Evolutionary conservation across 2,113 vertebrate species (phyloP).

Genomic region (Thalassoma bifasciatum): DNA sequence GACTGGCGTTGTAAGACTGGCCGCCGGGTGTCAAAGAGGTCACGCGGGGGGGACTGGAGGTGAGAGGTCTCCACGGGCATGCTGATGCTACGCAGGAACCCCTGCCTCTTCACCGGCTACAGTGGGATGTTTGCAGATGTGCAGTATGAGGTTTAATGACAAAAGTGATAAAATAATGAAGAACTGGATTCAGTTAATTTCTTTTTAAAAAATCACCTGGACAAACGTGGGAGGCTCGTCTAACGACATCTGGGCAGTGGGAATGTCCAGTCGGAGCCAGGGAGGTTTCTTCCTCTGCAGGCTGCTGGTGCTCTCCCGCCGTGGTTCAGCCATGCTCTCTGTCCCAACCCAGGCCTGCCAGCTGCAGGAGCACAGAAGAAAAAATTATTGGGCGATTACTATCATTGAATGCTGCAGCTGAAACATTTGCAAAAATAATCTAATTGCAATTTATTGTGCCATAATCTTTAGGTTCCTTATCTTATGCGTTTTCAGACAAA

Average conservation of each 20-base stretch:
- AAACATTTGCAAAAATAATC: too few species aligned
- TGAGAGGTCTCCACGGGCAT: conserved; percentile 92
- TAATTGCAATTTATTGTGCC: too few species aligned
- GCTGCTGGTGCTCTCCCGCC: conserved; percentile 94
- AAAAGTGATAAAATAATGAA: background rate
- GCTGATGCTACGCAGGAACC: conserved; percentile 92
- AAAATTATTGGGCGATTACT: too few species aligned
- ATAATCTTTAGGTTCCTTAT: too few species aligned
- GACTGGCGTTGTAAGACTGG: conserved; percentile 90
- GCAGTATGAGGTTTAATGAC: background rate
- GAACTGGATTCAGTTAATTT: background rate
- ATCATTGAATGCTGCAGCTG: background rate
- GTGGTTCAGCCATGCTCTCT: conserved; percentile 89
- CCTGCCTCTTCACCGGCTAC: conserved; percentile 89
- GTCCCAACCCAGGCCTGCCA: conserved; percentile 81
- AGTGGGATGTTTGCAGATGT: background rate
- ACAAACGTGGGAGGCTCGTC: conserved; percentile 87
- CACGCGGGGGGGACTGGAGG: conserved; percentile 85
- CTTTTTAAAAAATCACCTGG: conserved; percentile 80
- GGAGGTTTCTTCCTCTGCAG: conserved; percentile 98
- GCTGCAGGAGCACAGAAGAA: conserved; percentile 56
- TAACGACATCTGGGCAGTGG: conserved; percentile 75
- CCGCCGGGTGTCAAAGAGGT: conserved; percentile 83
- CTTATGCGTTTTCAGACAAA: too few species aligned
- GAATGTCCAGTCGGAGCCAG: conserved; percentile 96